Evolutionary conservation across 1,140 invertebrate genomes (phyloP), one percentile per base, ranked within the genome.

Genomic region (Diplogasteroides magnus): DNA sequence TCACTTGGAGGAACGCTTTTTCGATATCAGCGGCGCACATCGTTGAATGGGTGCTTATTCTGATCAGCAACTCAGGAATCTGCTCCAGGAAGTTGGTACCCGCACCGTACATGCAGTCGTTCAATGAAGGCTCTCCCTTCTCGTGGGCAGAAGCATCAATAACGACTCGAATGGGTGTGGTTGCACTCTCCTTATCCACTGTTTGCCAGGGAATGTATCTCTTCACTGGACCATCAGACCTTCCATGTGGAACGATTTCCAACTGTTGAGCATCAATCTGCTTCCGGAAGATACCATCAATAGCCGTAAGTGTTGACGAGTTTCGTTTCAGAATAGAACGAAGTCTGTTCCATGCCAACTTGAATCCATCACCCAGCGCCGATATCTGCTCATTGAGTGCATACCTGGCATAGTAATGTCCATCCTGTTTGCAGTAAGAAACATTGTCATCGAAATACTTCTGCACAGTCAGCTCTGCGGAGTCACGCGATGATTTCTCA

Each of bases 71-170:
- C 23, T 57, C 62, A 32, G 32, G 58, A 15, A 72, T 29, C 26
- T 76, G n/a, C 0, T 26, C 15, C 0, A 76, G 59, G n/a, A 72
- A 72, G 2, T 76, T 15, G 14, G 71, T 65, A 26, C 71, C 71
- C 19, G 37, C 6, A 76, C 56, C 1, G 29, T 72, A 27, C 1
- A 72, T n/a, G 31, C 48, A 65, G 23, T 72, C 72, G 37, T 72
- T 72, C 11, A 72, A 28, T 15, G 59, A 67, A 19, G 26, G 25
- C n/a, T 37, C 23, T 3, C n/a, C 32, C 15, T 0, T 72, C 0
- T 19, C 31, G 11, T 76, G 64, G 6, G 71, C 73, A 3, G 71
- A 72, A 0, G 70, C 71, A 31, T 72, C 71, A 57, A 26, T 27
- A 19, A 72, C 71, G 23, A 76, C 59, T 6, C 71, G 73, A 19